Evolutionary conservation across 2,113 vertebrate species (phyloP), one percentile per base, ranked within the genome.

Genomic region (Sigmodon hispidus): DNA sequence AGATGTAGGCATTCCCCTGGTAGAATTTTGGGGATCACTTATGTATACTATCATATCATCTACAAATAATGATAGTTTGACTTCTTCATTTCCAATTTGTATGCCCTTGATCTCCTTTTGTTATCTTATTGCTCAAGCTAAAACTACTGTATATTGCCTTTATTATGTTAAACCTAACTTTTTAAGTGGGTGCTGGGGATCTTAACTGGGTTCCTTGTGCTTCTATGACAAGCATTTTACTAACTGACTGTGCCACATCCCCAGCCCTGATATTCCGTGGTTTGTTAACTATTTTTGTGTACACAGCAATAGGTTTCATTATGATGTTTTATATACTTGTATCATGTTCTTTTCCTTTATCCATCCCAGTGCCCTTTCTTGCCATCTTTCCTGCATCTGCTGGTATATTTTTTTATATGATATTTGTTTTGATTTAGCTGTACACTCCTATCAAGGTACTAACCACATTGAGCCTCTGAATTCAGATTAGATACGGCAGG

Each of bases 371-470:
- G 1, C 45, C 31, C 12, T 69, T 5, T 67, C 34, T 52, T 36
- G 31, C 84, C 21, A 16, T n/a, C 63, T 24, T 36, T 52, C 45
- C 43, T 8, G 12, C 63, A n/a, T 50, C 43, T 52, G 63, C 45
- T 87, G 43, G 10, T 52, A 24, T 22, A 16, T 1, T n/a, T 91
- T 97, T 92, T 84, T 89, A 34, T 8, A 36, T 34, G 85, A 55
- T 17, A 24, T n/a, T 45, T 50, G 16, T 86, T 94, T 72, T 80
- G 55, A 72, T 96, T 79, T 26, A 90, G 40, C 7, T 92, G 85
- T 43, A 94, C 63, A 92, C 55, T 65, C 11, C 79, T n/a, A 83
- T 40, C 55, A 15, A 5, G 34, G n/a, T 40, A 59, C 52, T 83
- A 26, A 59, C 22, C 36, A 87, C 63, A 16, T 21, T 69, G 31